phyloP scores from a whole-genome alignment of 2,888 invertebrate genomes.

The Merodon equestris region DNA sequence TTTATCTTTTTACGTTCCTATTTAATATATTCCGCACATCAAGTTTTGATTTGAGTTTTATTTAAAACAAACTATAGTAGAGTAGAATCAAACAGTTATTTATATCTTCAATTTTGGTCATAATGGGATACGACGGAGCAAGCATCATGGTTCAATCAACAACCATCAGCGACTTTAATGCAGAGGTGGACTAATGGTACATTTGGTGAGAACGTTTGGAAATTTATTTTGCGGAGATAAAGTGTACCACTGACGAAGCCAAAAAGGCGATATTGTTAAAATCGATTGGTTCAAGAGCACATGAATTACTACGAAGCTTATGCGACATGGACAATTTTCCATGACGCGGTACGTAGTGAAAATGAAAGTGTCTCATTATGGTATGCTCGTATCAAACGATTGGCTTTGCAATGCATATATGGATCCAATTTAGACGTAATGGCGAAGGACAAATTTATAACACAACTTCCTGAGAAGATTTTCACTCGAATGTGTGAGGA shows the following conservation, averaged over 20 bases:
- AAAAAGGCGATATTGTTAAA: conserved; percentile 23
- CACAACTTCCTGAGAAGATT: conserved; percentile 7
- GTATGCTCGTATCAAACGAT: neutral
- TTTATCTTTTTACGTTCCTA: too few relatives aligned
- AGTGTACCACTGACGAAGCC: conserved; percentile 13
- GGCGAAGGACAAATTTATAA: neutral
- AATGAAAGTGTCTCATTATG: too few relatives aligned
- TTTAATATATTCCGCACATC: too few relatives aligned
- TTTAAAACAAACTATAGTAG: too few relatives aligned
- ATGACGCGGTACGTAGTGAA: too few relatives aligned
- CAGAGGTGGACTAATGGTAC: too few relatives aligned
- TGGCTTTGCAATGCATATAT: conserved; percentile 5
- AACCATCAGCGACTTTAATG: too few relatives aligned
- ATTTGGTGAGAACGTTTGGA: conserved; percentile 27
- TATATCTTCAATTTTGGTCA: too few relatives aligned
- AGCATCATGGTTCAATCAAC: too few relatives aligned
- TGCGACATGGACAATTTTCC: conserved; percentile 7
- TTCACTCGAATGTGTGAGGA: conserved; percentile 26
- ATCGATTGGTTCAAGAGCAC: conserved; percentile 11
- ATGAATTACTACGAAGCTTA: conserved; percentile 18
- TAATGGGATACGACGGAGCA: too few relatives aligned
- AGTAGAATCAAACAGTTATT: too few relatives aligned
- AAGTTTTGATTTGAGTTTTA: too few relatives aligned
- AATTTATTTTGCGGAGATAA: conserved; percentile 18
- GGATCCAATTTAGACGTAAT: conserved; percentile 3